Evolutionary conservation across 2,113 vertebrate genomes (phyloP), one percentile per base, ranked within the genome.

Genomic region (Illadopsis cleaveri): DNA sequence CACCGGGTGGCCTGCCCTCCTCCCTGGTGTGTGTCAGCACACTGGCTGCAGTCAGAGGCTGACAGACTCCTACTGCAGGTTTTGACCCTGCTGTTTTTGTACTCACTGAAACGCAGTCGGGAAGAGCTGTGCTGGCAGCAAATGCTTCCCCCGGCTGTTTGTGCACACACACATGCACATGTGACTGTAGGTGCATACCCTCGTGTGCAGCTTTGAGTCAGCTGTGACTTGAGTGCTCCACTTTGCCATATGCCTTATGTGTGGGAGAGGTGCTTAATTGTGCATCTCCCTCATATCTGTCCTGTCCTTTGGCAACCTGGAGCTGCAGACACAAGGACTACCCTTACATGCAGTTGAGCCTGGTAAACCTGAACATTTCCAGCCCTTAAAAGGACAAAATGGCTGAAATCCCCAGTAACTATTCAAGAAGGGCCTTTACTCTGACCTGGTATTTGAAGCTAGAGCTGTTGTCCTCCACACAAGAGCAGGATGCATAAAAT

Each of bases 361-460:
- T 98, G 91, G 94, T 97, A 95, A 96, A 96, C 96, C 94, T 95
- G 94, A 97, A 65, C 13, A 3, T 94, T 83, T 89, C 54, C 50
- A 78, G 54, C 71, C 72, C 18, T 78, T 78, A 30, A n/a, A 91
- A 87, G 33, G 30, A 65, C 31, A 64, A 64, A 89, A 50, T 71
- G 17, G 11, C 58, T 94, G 70, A 80, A 80, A 62, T 83, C 17
- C 57, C 14, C 30, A 12, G 2, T 75, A 69, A 28, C 15, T 79
- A 18, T 19, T 35, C 42, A 78, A 40, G 15, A 68, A 27, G 18
- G 61, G 21, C 48, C 47, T 91, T 86, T 86, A 20, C 14, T 79
- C 40, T 75, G 51, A 71, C 16, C 12, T 66, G 42, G 9, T 61
- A 7, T 51, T 88, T 81, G 35, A 79, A 71, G 22, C 54, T 76